phyloP scores from a whole-genome alignment of 2,113 vertebrate species.

The Euleptes europaea region DNA sequence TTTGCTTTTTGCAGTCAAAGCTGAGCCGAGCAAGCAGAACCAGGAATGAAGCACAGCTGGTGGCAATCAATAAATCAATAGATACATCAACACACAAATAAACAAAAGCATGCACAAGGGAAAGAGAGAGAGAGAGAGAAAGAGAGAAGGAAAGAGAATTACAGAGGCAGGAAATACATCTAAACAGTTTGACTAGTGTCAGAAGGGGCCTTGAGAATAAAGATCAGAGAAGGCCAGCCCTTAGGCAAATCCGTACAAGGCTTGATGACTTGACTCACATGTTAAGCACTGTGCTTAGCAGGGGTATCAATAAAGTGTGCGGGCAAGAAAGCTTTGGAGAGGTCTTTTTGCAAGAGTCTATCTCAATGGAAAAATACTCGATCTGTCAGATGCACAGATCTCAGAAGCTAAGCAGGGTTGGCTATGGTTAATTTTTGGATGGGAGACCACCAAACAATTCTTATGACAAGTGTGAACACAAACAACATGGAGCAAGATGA shows the following conservation, averaged over 20 bases:
- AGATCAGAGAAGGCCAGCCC: neutral
- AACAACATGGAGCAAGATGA: neutral
- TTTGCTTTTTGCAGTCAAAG: neutral
- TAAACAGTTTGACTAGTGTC: neutral
- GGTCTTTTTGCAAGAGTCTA: neutral
- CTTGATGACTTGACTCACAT: neutral
- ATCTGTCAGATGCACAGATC: neutral
- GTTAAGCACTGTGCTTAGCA: neutral
- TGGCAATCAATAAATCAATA: constrained; percentile 8
- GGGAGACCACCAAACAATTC: neutral
- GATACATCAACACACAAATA: neutral
- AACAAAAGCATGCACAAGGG: neutral
- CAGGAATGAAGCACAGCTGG: neutral
- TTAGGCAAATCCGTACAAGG: neutral
- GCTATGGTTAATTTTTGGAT: too few species aligned
- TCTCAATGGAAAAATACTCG: neutral
- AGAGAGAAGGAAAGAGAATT: neutral
- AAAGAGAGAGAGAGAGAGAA: neutral
- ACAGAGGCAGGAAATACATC: neutral
- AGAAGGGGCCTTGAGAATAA: neutral
- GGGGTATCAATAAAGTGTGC: neutral
- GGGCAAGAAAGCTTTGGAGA: neutral
- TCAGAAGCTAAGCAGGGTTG: too few species aligned
- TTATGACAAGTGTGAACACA: neutral
- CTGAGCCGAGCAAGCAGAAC: constrained; percentile 9